A percentile compares a stretch with the other conserved stretches of the same genome.
Evolutionary conservation across 1,140 invertebrate species (phyloP).

Genomic region (Brachionus angularis): DNA sequence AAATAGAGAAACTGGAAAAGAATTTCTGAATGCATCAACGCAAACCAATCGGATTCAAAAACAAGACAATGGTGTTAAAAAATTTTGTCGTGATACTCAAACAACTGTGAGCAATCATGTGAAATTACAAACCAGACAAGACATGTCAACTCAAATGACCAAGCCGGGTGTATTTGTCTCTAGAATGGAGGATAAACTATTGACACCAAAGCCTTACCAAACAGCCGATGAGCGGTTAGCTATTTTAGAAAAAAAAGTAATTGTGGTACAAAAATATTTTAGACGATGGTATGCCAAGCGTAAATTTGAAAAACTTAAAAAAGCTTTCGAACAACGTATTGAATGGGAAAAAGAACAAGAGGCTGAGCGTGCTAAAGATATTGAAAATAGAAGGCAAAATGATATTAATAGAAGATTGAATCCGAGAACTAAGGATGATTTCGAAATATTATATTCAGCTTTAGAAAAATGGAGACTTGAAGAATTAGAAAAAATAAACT

Average conservation of each 20-base stretch:
- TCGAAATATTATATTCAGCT: constrained; percentile 57
- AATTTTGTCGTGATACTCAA: constrained; percentile 56
- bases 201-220: constrained; percentile 54
- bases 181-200: constrained; percentile 52
- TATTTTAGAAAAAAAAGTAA: constrained; percentile 42
- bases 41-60: constrained; percentile 54
- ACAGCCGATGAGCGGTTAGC: constrained; percentile 53
- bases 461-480: constrained; percentile 56
- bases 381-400: constrained; percentile 49
- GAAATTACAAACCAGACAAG: constrained; percentile 54
- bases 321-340: constrained; percentile 18
- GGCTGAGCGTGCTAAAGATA: constrained; percentile 49
- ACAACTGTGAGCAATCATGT: constrained; percentile 52
- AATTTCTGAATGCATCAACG: constrained; percentile 56
- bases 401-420: constrained; percentile 58
- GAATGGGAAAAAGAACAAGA: constrained; percentile 48
- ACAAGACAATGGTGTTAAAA: constrained; percentile 47
- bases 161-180: constrained; percentile 55
- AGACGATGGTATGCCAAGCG: constrained; percentile 49
- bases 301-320: constrained; percentile 46
- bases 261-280: constrained; percentile 49
- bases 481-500: constrained; percentile 55
- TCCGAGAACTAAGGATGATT: constrained; percentile 58
- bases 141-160: constrained; percentile 59
- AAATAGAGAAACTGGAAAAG: constrained; percentile 51